A percentile compares a stretch with the other conserved stretches of the same genome.
Conservation (phyloP, 2,797 vertebrate species). For the Schizopygopsis pylzovi region DNA sequence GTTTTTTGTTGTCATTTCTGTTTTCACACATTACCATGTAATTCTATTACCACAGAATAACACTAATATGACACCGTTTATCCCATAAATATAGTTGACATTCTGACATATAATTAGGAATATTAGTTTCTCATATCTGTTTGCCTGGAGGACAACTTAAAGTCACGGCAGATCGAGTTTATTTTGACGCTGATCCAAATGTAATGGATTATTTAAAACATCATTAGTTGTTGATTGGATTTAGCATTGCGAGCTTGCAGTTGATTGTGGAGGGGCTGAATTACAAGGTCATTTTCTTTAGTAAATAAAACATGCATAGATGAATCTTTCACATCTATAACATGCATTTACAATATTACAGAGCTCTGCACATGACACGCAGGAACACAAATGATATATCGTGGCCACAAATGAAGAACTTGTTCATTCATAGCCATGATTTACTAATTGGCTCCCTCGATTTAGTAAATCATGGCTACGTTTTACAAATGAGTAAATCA, state of each 20-base stretch:
- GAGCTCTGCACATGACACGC: neutral
- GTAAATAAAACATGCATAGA: too few species aligned
- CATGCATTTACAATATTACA: neutral
- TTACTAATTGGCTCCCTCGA: neutral
- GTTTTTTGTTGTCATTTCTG: neutral
- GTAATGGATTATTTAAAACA: neutral
- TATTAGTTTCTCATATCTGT: neutral
- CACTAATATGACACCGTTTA: neutral
- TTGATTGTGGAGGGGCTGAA: neutral
- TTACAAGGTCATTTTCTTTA: too few species aligned
- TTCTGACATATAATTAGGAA: neutral
- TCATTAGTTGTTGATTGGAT: too few species aligned
- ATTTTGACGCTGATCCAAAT: neutral
- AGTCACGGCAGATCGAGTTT: neutral
- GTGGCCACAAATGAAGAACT: neutral
- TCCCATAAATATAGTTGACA: neutral
- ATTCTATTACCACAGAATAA: neutral
- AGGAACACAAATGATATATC: neutral
- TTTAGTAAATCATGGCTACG: neutral
- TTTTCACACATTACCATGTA: neutral
- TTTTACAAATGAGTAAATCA: neutral
- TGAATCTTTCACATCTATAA: too few species aligned
- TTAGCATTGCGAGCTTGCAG: neutral
- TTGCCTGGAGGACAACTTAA: neutral
- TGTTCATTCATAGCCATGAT: too few species aligned